Evolutionary conservation across 2,797 vertebrate species (phyloP).

Genomic region (Kryptolebias ocellatus): DNA sequence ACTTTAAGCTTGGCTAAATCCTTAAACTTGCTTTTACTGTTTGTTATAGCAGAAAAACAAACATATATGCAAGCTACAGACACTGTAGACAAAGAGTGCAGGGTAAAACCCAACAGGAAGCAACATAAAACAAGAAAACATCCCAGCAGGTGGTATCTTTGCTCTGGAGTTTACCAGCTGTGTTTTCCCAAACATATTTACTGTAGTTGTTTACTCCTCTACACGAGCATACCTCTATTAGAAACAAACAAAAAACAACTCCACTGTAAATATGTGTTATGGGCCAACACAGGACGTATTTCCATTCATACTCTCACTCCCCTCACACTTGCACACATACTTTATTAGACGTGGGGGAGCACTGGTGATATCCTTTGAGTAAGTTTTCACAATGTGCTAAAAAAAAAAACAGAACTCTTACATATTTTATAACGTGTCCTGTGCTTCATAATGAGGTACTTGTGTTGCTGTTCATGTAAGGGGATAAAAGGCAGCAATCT

Average conservation of each 20-base stretch:
- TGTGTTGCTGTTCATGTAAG: constrained; percentile 68
- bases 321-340: constrained; percentile 17
- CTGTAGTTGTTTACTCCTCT: constrained; percentile 12
- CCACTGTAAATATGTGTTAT: constrained; percentile 52
- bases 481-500: constrained; percentile 73
- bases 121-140: constrained; percentile 21
- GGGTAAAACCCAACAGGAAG: constrained; percentile 24
- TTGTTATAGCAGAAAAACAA: background rate
- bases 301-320: constrained; percentile 17
- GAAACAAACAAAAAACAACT: constrained; percentile 28
- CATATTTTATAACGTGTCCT: constrained; percentile 67
- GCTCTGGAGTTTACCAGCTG: constrained; percentile 42
- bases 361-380: constrained; percentile 52
- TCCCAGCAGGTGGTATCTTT: constrained; percentile 32
- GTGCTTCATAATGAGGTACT: constrained; percentile 52
- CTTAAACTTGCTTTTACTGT: background rate
- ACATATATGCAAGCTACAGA: constrained; percentile 13
- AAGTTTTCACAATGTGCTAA: constrained; percentile 64
- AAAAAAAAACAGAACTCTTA: constrained; percentile 59
- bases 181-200: constrained; percentile 29
- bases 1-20: background rate
- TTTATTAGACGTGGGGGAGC: constrained; percentile 22
- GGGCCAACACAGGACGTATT: constrained; percentile 28
- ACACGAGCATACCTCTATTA: constrained; percentile 38
- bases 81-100: background rate